Evolutionary conservation across 1,140 invertebrate genomes (phyloP), one percentile per base, ranked within the genome.

Genomic region (Stenopsyche tienmushanensis): DNA sequence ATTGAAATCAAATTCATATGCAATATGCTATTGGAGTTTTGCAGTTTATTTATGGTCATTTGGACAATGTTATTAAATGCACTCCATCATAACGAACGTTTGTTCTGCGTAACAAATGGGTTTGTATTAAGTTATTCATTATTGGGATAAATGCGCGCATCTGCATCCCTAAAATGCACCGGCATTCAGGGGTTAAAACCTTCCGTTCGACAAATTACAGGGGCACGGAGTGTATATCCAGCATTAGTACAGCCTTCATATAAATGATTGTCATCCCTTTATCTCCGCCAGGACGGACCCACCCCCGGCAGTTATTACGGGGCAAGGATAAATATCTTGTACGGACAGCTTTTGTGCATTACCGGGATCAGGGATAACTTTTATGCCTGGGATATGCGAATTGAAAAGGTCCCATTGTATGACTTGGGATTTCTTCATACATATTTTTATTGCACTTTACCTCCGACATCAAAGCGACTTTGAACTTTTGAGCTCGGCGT

Each of bases 211-310:
- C 45, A 62, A 50, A 41, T 41, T 34, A 18, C 50, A 21, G n/a
- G 23, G 49, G 21, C 62, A 64, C 34, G 45, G 57, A 39, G n/a
- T n/a, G n/a, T 55, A 21, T 55, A 21, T 5, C 24, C 18, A 15
- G 57, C 39, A 21, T 34, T 45, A 34, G 26, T 50, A 47, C 59
- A 49, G 15, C 47, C 49, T 20, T 42, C 18, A 23, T 17, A 54
- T 53, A 64, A 52, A 53, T 64, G 29, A 54, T 54, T 64, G 62
- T 64, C 45, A 62, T 62, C 60, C 60, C 60, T 64, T 64, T 54
- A 50, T 50, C 17, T 41, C 49, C 13, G 15, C 21, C 2, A 17
- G 47, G 26, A 26, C 7, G 44, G 24, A 25, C 25, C n/a, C 18
- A 10, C 24, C 44, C 45, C 45, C 45, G 7, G 25, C 9, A 21